Conservation (phyloP, 2,888 invertebrate species). For the Eupithecia insigniata region DNA sequence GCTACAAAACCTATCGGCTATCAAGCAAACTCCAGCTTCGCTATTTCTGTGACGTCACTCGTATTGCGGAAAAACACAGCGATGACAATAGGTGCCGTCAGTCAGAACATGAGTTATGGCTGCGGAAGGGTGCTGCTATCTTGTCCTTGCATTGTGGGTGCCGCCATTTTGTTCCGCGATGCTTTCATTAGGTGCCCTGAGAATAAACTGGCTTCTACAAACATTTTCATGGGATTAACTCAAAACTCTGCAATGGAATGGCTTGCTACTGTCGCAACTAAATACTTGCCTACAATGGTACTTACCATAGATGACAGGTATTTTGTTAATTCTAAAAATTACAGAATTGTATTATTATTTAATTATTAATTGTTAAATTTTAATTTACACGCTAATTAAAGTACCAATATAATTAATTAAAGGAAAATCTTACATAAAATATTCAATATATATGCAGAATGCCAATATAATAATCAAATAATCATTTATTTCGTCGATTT, state of each 20-base stretch:
- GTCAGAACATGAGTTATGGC: constrained; percentile 66
- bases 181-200: constrained; percentile 25
- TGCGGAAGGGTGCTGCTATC: constrained; percentile 49
- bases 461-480: too few relatives aligned
- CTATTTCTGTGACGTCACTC: constrained; percentile 43
- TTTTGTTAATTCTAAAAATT: neutral
- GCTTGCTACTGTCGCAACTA: neutral
- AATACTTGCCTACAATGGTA: neutral
- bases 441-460: too few relatives aligned
- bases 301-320: neutral
- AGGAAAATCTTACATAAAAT: too few relatives aligned
- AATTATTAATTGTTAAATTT: too few relatives aligned
- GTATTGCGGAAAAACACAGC: constrained; percentile 61
- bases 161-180: constrained; percentile 26
- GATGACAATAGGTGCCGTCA: constrained; percentile 63
- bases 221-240: constrained; percentile 12
- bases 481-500: too few relatives aligned
- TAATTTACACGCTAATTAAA: too few relatives aligned
- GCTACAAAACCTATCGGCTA: constrained; percentile 19
- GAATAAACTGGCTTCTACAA: constrained; percentile 16
- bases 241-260: neutral
- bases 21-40: constrained; percentile 20
- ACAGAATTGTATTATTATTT: neutral
- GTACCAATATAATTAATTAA: too few relatives aligned
- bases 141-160: constrained; percentile 30